Evolutionary conservation across 2,113 vertebrate species (phyloP), one percentile per base, ranked within the genome.

Genomic region (Clinocottus analis): DNA sequence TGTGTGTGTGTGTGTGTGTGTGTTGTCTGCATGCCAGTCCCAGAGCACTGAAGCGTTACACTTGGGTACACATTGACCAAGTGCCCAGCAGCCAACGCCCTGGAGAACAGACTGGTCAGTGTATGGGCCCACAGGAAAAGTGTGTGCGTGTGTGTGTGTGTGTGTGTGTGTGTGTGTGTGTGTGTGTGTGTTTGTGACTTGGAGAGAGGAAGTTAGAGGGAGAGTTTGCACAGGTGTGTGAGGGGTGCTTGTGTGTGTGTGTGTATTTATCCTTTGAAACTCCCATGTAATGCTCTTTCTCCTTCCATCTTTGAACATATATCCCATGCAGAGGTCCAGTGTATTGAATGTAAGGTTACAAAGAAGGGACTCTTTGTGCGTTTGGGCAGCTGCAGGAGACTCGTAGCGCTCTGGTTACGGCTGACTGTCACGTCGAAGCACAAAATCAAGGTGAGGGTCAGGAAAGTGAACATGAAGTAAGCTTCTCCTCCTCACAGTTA

Each of bases 221-320:
- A 83, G 80, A 90, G 88, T 92, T 92, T 92, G 88, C 88, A 90
- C 93, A 94, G 93, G 93, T 93, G 92, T 86, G 84, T 85, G 83
- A 81, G 62, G 70, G 27, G 63, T 72, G 69, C 63, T 27, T 70
- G 55, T 68, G 37, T 73, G 45, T 61, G 60, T 56, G 71, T 64
- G 60, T 47, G 74, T 25, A 51, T 43, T 66, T 62, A 62, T 49
- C 33, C 72, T 75, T 79, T 80, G 60, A 83, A 87, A 69, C 64
- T 29, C 29, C 43, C 56, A 29, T 85, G 51, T 68, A 49, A 78
- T 61, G 43, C 47, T 64, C 33, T 55, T 58, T 84, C 80, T 72
- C 49, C 59, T 37, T 75, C 77, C 85, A 81, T 69, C 74, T 86
- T 79, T 84, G 79, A 83, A 83, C 81, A 69, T 72, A 69, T 70